These are phyloP conservation scores for Pheucticus melanocephalus DNA, from an alignment of 2,113 vertebrate species.

Conservation along the genomic window DNA sequence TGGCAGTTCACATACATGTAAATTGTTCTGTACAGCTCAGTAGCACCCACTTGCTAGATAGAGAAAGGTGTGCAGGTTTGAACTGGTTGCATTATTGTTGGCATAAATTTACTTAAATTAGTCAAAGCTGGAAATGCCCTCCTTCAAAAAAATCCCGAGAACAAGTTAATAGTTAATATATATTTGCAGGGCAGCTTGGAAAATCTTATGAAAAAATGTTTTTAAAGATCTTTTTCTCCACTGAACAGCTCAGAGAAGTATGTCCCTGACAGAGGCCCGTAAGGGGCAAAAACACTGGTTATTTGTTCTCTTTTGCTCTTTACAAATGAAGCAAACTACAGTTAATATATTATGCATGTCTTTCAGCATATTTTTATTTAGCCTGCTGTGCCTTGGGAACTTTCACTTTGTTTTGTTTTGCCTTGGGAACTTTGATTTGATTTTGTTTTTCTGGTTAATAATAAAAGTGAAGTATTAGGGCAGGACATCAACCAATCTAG, in stretches of 20 bases:
- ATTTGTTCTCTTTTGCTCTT: conserved; percentile 61
- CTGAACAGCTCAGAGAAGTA: background rate
- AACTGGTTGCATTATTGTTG: background rate
- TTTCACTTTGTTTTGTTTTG: conserved; percentile 19
- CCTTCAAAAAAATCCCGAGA: background rate
- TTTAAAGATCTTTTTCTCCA: background rate
- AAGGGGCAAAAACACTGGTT: background rate
- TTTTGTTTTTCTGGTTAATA: conserved; percentile 22
- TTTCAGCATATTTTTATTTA: conserved; percentile 24
- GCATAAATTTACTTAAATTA: background rate
- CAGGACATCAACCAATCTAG: background rate
- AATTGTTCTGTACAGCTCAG: background rate
- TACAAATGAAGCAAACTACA: conserved; percentile 61
- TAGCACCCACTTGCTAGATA: background rate
- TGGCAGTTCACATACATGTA: background rate
- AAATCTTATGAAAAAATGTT: background rate
- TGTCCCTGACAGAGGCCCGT: background rate
- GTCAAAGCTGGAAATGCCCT: background rate
- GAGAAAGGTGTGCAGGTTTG: background rate
- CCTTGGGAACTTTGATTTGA: conserved; percentile 43
- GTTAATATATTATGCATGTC: conserved; percentile 55
- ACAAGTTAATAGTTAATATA: background rate
- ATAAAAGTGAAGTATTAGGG: conserved; percentile 8
- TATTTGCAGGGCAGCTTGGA: background rate
- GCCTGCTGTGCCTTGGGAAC: conserved; percentile 28